Percentiles rank a stretch among this genome's conserved stretches.
phyloP scores from a whole-genome alignment of 1,140 invertebrate genomes.

The Muscidifurax raptorellus region DNA sequence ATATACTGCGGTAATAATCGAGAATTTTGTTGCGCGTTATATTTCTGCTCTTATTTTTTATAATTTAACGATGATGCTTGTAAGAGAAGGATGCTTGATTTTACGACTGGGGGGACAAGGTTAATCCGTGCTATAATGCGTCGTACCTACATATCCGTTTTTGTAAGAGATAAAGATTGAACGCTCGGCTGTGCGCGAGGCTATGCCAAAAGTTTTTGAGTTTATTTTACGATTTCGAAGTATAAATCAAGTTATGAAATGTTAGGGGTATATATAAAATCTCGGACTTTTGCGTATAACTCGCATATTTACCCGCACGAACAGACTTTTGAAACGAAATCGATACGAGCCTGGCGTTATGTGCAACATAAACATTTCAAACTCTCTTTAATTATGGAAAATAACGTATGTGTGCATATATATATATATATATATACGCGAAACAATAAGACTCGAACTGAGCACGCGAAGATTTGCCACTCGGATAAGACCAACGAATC shows the following conservation, averaged over 20 bases:
- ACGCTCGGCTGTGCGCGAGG: too few relatives aligned
- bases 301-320: neutral
- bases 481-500: conserved; percentile 38
- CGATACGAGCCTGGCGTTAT: conserved; percentile 33
- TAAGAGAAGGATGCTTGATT: conserved; percentile 7
- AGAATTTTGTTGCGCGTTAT: too few relatives aligned
- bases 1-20: conserved; percentile 27
- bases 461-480: conserved; percentile 43
- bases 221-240: too few relatives aligned
- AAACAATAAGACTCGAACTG: conserved; percentile 45
- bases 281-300: conserved; percentile 1
- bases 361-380: conserved; percentile 48
- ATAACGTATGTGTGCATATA: conserved; percentile 46
- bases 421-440: too few relatives aligned
- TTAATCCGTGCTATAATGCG: conserved; percentile 8
- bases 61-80: conserved; percentile 37
- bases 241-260: conserved; percentile 44
- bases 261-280: conserved; percentile 35
- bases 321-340: conserved; percentile 31
- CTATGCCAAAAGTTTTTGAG: too few relatives aligned
- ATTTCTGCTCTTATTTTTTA: conserved; percentile 20
- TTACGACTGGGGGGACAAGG: conserved; percentile 16
- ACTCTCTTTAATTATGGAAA: conserved; percentile 45
- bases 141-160: neutral
- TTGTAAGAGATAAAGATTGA: too few relatives aligned